Conservation (phyloP, 2,797 vertebrate species). For the Antrozous pallidus region DNA sequence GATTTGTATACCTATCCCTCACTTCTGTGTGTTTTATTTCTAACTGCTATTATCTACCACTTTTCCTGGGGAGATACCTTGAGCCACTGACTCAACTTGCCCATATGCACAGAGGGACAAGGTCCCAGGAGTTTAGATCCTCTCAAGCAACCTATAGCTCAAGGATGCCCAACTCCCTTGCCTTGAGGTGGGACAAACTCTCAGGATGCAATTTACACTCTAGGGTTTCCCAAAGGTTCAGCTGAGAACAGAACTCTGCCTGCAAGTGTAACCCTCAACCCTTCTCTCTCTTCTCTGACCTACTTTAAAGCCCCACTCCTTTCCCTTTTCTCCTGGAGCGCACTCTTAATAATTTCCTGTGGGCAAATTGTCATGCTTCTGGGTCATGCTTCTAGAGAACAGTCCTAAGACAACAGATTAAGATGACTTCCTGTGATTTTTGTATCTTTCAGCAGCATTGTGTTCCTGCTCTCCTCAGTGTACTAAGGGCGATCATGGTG, state of each 20-base stretch:
- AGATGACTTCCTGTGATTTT: neutral
- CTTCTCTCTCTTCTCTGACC: neutral
- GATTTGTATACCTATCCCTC: neutral
- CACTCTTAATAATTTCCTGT: neutral
- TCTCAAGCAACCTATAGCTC: neutral
- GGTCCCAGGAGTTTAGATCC: neutral
- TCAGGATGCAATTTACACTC: neutral
- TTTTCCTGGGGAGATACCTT: neutral
- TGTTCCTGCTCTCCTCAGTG: rapidly evolving
- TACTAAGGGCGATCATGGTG: rapidly evolving
- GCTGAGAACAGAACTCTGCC: neutral
- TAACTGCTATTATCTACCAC: neutral
- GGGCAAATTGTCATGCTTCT: no score
- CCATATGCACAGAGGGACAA: neutral
- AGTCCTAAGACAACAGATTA: neutral
- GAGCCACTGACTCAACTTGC: neutral
- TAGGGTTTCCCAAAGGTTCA: neutral
- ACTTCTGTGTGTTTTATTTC: neutral
- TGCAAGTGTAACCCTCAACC: neutral
- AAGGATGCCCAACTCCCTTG: neutral
- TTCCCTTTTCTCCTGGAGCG: neutral
- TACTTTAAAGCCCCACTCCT: neutral
- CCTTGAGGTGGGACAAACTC: neutral
- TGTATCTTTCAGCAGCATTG: neutral
- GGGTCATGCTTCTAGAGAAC: neutral